These are phyloP conservation scores for Chinchilla lanigera DNA, from an alignment of 2,113 vertebrate genomes.

Conservation along the genomic window DNA sequence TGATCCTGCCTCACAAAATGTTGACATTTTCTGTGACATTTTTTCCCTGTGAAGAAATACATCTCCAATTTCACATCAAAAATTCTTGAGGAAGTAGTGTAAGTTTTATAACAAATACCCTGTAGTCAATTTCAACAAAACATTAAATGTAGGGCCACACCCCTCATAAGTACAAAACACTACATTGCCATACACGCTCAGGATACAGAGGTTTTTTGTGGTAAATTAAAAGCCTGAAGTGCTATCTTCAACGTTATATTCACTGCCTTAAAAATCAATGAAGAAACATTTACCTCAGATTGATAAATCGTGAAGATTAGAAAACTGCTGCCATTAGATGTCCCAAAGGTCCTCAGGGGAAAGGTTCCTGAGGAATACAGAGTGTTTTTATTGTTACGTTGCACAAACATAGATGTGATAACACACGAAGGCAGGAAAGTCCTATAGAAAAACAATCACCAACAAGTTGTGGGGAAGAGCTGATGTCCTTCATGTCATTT, in stretches of 20 bases:
- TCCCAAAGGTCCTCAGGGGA: conserved; percentile 20
- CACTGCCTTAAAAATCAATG: conserved; percentile 63
- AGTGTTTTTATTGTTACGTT: conserved; percentile 6
- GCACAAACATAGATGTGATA: not conserved
- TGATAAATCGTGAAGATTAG: conserved; percentile 38
- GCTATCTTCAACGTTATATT: conserved; percentile 53
- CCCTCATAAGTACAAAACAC: not conserved
- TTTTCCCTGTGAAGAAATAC: not conserved
- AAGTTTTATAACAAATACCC: conserved; percentile 7
- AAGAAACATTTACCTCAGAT: conserved; percentile 53
- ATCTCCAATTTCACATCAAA: conserved; percentile 37
- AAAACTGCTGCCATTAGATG: not conserved
- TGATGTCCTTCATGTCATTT: not conserved
- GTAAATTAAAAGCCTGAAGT: conserved; percentile 42
- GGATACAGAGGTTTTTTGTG: conserved; percentile 36
- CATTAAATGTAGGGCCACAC: not conserved
- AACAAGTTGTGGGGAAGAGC: not conserved
- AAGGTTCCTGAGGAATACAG: not conserved
- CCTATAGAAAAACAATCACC: not conserved
- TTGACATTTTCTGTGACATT: not conserved
- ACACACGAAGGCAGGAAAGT: not conserved
- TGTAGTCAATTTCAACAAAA: not conserved
- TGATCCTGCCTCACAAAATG: conserved; percentile 31
- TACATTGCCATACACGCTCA: not conserved
- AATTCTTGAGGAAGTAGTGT: not conserved